Base-by-base conservation (phyloP, 2,888 invertebrate species). In the Xylota sylvarum region DNA sequence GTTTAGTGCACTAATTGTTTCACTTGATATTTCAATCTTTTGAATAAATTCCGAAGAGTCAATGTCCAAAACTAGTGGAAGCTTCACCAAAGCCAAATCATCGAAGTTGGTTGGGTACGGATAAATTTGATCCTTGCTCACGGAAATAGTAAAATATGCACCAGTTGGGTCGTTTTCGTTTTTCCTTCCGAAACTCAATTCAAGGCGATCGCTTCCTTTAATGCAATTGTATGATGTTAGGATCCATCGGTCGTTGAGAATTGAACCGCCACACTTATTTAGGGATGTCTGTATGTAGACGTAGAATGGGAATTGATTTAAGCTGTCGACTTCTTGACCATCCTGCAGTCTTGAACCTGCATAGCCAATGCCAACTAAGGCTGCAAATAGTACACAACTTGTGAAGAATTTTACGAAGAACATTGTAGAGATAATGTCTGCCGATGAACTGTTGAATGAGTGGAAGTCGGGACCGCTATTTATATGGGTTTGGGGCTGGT, bases 291-390 rank as follows among this genome's bases (percentile, higher is more conserved):
- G 7, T 17, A 83, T 73, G 35, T 64, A 79, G 19, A 87, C 88
- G 35, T 86, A 79, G 52, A 86, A 86, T 0, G 88, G 78, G 19
- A 88, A 88, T 35, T 72, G 72, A 12, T 64, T 37, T 7, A 88
- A 30, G 12, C 23, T 83, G 19, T 88, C 86, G 9, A 87, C 79
- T n/a, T 46, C 12, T 10, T 76, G 77, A 4, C 88, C 88, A 37
- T 69, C 77, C 1, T 43, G 1, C 9, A 88, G 79, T 37, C 79
- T 50, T 6, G 37, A 27, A 32, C 30, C 52, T 0, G 46, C 19
- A 4, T 50, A 10, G 14, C 17, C 10, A n/a, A 19, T 9, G 0
- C 2, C 35, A 23, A 40, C 19, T 32, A 37, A 4, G 2, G 14
- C n/a, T 9, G 69, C 55, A 2, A 70, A 14, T 5, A 52, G 19